Base-by-base conservation (phyloP, 2,888 invertebrate species). In the Ashinkailepas kermadecensis region DNA sequence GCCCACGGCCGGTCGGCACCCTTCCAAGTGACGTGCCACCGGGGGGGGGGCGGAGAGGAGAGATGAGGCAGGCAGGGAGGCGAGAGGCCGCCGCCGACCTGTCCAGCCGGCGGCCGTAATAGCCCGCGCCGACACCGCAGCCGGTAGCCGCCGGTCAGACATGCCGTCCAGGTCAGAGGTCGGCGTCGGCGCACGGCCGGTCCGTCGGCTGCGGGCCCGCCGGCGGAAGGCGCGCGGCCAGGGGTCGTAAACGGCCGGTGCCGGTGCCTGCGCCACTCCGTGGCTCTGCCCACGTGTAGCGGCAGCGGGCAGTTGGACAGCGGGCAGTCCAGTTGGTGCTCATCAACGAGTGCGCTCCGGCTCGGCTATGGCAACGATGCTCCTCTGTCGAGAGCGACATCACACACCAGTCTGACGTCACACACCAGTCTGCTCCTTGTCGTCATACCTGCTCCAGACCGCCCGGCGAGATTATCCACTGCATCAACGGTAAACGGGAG, bases 11-110 rank as follows among this genome's bases (percentile, higher is more conserved):
- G 3, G 39, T 15, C 70, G 70, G 39, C 15, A 39, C 13, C 39
- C 70, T 70, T 70, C 39, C 70, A 70, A 70, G 39, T 39, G 70
- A 39, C 39, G 70, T 13, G 39, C 7, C 7, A 15, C 70, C 39
- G 7, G 70, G 23, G 15, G 94, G 83, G 93, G 94, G 86, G 93
- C 93, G 90, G 88, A 93, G 95, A 95, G 6, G 97, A 97, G 90
- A 97, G 97, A 89, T 97, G 97, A 4, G 97, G 97, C 15, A 97
- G 97, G 58, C 95, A 95, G 81, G 87, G 85, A 81, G 23, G 81
- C 59, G 81, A 89, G 89, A 89, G 88, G 54, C 96, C 82, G 95
- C 90, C 13, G 95, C 95, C 89, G 94, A 93, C 62, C 95, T 96
- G 89, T 94, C 95, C 86, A 93, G 92, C 0, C 94, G 88, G 84